Evolutionary conservation across 1,140 invertebrate genomes (phyloP).

Genomic region (Euwallacea fornicatus): DNA sequence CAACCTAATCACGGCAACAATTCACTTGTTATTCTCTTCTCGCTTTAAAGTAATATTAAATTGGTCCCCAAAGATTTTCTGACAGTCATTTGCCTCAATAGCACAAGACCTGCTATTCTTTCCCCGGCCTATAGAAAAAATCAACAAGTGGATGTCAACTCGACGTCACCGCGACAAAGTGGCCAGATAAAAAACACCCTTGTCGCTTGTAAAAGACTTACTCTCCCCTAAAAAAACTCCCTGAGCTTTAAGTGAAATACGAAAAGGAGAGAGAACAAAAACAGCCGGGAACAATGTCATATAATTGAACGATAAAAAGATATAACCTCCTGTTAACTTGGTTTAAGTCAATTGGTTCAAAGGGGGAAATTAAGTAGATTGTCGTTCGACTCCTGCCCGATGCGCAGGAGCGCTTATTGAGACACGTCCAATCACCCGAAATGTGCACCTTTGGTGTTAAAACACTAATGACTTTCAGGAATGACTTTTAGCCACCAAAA

Average conservation of each 20-base stretch:
- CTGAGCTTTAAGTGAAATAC: constrained; percentile 41
- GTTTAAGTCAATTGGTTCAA: constrained; percentile 22
- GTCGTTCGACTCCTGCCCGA: not conserved
- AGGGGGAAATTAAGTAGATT: constrained; percentile 28
- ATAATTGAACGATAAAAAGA: constrained; percentile 38
- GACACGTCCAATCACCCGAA: not conserved
- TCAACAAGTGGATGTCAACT: constrained; percentile 54
- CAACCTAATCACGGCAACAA: constrained; percentile 33
- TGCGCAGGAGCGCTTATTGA: too few relatives aligned
- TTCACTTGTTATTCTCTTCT: constrained; percentile 24
- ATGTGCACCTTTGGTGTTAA: constrained; percentile 3
- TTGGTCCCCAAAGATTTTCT: constrained; percentile 36
- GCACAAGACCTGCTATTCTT: constrained; percentile 43
- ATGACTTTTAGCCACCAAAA: constrained; percentile 25
- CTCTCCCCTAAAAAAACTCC: constrained; percentile 42
- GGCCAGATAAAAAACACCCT: constrained; percentile 54
- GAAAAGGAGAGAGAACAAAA: constrained; percentile 38
- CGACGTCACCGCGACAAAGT: constrained; percentile 51
- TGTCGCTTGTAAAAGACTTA: constrained; percentile 51
- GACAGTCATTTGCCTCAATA: constrained; percentile 45
- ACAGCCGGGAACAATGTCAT: constrained; percentile 36
- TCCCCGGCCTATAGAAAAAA: constrained; percentile 45
- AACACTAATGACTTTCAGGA: constrained; percentile 20
- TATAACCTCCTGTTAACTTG: constrained; percentile 25
- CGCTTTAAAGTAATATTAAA: constrained; percentile 25